Evolutionary conservation across 2,113 vertebrate genomes (phyloP), one percentile per base, ranked within the genome.

Genomic region (Orycteropus afer): DNA sequence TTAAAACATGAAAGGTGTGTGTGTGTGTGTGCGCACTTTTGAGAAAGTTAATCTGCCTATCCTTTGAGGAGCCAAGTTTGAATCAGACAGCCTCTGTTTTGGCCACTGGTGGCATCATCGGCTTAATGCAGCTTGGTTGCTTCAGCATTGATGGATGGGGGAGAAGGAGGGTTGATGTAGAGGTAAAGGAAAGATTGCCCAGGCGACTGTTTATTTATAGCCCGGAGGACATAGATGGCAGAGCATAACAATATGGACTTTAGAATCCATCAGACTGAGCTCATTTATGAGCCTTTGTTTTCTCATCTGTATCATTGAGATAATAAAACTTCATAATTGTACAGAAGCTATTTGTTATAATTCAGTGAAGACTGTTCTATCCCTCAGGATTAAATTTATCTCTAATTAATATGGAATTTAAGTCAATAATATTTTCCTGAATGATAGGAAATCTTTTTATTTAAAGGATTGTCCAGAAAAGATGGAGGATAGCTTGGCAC

Each of bases 381-480:
- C 18, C 61, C 25, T 65, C 13, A 63, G 42, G 37, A 63, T 91
- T 74, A 69, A 77, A 74, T 55, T 94, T 59, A 23, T 15, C 51
- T 94, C 25, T 84, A 25, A 47, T 53, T 82, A 55, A 59, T 86
- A 63, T 49, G 45, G 29, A 90, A 57, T 37, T 84, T 40, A n/a
- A 77, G 27, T 67, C 32, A 87, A 32, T 47, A 67, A 32, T 76
- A 32, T 49, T 93, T 92, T 80, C 8, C 40, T 95, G 55, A 78
- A 32, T 61, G 47, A 51, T 47, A 78, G 45, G 63, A 85, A 61
- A 51, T 73, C 78, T 86, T 94, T 85, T 90, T 32, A 29, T 79
- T 85, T 79, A 71, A 96, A 96, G 59, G 40, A 42, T 57, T 71
- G 73, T 57, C 57, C 42, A 71, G 47, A 82, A 23, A 42, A 74